Conservation (phyloP, 1,140 invertebrate species). For the Aphelinus certus region DNA sequence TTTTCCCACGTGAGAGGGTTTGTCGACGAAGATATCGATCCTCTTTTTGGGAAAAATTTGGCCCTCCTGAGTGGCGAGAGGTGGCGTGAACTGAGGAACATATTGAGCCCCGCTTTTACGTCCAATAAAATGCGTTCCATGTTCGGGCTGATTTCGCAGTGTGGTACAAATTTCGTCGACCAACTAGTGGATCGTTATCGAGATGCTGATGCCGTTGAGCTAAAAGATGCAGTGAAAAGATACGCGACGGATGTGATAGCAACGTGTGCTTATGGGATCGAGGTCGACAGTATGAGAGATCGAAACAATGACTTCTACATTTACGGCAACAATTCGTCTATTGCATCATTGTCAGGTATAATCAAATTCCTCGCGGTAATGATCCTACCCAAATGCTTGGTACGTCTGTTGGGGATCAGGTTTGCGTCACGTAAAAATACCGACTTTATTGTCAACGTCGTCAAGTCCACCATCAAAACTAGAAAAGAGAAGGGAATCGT, state of each 20-base stretch:
- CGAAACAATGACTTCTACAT: constrained; percentile 24
- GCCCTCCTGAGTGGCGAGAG: constrained; percentile 66
- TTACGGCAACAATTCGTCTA: constrained; percentile 45
- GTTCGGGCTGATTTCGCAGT: constrained; percentile 58
- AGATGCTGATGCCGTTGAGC: neutral
- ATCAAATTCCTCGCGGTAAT: constrained; percentile 59
- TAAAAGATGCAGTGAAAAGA: constrained; percentile 46
- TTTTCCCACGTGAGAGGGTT: constrained; percentile 63
- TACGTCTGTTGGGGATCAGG: constrained; percentile 43
- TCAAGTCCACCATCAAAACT: constrained; percentile 32
- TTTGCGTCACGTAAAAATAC: neutral
- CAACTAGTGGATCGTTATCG: neutral
- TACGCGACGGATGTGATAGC: constrained; percentile 64
- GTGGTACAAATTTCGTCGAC: constrained; percentile 46
- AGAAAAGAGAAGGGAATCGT: constrained; percentile 41
- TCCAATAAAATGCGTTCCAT: too few species aligned
- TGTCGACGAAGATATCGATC: constrained; percentile 60
- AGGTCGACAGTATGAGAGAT: too few species aligned
- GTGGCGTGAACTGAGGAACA: constrained; percentile 69
- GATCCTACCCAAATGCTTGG: constrained; percentile 70
- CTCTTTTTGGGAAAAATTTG: constrained; percentile 66
- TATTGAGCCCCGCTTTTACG: constrained; percentile 63
- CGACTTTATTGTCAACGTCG: constrained; percentile 42
- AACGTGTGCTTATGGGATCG: constrained; percentile 20
- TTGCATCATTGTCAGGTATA: constrained; percentile 52